Base-by-base conservation (phyloP, 2,888 invertebrate species). In the Campopleginae sp. region DNA sequence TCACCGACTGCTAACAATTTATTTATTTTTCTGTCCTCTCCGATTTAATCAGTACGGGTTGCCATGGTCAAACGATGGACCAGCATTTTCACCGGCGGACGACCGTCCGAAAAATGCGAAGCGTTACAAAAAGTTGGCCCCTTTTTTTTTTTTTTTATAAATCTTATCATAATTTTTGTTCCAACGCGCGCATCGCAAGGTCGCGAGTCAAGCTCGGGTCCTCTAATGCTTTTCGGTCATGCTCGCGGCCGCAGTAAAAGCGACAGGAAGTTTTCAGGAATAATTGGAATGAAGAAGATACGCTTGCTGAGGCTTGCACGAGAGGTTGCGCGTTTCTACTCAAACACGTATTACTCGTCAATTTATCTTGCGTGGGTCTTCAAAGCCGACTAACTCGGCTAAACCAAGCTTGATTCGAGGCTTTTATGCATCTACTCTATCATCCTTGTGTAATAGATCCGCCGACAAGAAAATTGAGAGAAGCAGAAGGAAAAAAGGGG, bases 331-430 rank as follows among this genome's bases (percentile, higher is more conserved):
- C 58, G 48, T 70, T 27, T 70, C 46, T 80, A 65, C 58, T 85
- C 80, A 61, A 85, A 79, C 79, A 33, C 71, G 78, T 77, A 83
- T 83, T 86, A 83, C 82, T 77, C 44, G 66, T 42, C 85, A 68
- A 83, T 86, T 82, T 86, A 77, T 82, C 80, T 83, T 74, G 33
- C 48, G 70, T 23, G 74, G 77, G 61, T 82, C 79, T 85, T 82
- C 82, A 83, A 86, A 86, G 82, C 80, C 66, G 48, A 54, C 77
- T 63, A 86, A 77, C 80, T 78, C 74, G 61, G 46, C 61, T 63
- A 48, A 80, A 80, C 68, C 68, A 65, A 74, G 68, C 61, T 48
- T 72, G 80, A 70, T 86, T 77, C 77, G 51, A 27, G 72, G 38
- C 38, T 77, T 68, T 85, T 76, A 79, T 82, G 75, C 79, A 33